phyloP scores from a whole-genome alignment of 2,113 vertebrate species.

The Albula goreensis region DNA sequence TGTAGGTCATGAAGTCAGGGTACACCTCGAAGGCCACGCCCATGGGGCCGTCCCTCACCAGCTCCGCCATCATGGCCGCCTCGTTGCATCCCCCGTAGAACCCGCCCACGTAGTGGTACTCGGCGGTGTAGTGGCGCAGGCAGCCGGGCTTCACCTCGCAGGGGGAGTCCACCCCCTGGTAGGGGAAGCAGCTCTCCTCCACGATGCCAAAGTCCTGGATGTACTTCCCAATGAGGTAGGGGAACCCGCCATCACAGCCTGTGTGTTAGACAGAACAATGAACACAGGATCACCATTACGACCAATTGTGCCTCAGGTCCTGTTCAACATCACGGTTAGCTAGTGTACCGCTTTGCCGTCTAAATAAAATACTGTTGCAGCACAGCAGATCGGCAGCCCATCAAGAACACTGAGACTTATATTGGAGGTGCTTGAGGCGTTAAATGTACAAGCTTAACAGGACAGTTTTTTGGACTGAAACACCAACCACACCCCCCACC shows the following conservation, averaged over 20 bases:
- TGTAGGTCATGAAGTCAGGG: slow-evolving; percentile 83
- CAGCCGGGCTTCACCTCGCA: slow-evolving; percentile 73
- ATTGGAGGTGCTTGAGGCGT: too few species aligned
- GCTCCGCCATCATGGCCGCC: slow-evolving; percentile 85
- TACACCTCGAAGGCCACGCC: slow-evolving; percentile 89
- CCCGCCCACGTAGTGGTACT: slow-evolving; percentile 90
- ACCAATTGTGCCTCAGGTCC: neutral
- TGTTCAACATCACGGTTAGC: neutral
- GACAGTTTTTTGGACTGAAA: too few species aligned
- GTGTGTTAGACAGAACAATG: neutral
- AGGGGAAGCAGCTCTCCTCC: slow-evolving; percentile 88
- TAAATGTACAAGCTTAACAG: too few species aligned
- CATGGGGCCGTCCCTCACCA: slow-evolving; percentile 83
- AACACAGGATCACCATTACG: neutral
- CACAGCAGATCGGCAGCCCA: too few species aligned
- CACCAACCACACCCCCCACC: too few species aligned
- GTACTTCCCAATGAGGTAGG: slow-evolving; percentile 91
- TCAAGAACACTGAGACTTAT: too few species aligned
- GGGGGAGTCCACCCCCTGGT: slow-evolving; percentile 68
- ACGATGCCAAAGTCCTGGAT: slow-evolving; percentile 90
- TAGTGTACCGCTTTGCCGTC: too few species aligned
- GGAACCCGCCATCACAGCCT: slow-evolving; percentile 94
- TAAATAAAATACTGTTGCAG: too few species aligned
- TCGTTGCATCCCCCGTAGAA: slow-evolving; percentile 96
- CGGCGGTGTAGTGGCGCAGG: slow-evolving; percentile 72